Evolutionary conservation across 2,888 invertebrate species (phyloP), one percentile per base, ranked within the genome.

Genomic region (Campoletis raptor): DNA sequence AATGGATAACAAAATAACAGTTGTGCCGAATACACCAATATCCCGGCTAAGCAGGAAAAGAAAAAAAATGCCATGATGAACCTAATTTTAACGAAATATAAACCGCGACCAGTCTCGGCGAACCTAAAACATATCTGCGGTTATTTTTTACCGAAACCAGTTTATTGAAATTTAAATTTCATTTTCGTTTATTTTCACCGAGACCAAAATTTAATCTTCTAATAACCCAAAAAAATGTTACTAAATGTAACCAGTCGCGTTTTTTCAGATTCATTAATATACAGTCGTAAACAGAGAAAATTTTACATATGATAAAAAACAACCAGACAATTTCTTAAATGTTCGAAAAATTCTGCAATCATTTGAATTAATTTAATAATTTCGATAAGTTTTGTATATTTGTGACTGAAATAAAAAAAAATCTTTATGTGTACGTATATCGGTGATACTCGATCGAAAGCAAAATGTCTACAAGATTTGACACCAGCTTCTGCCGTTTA

Each of bases 41-140:
- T 42, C 54, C 52, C 42, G 48, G 74, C 54, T 18, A 40, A 80
- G 54, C 37, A 61, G 30, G 81, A 69, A 30, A 36, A 67, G 54
- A 81, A 61, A 66, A 67, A 70, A 66, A 66, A 64, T 36, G 61
- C 30, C 61, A 61, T 2, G 57, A 67, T 42, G 66, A 87, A 88
- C 78, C 80, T 64, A 57, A 81, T 83, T 64, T 73, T 54, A 30
- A 83, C 7, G 42, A 72, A 45, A 83, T 81, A 76, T 82, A 69
- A 85, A 86, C 84, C 87, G 88, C 83, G 87, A 89, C 84, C 88
- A 89, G 70, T 87, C 78, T 87, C 79, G 86, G 85, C 86, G 72
- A 90, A 86, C 76, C 18, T 8, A 7, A 52, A 86, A 86, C 90
- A 90, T 91, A 90, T 91, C 89, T 87, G 84, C 70, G 81, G 84